Base-by-base conservation (phyloP, 23 tunicate genomes). In the Pegea sp. region DNA sequence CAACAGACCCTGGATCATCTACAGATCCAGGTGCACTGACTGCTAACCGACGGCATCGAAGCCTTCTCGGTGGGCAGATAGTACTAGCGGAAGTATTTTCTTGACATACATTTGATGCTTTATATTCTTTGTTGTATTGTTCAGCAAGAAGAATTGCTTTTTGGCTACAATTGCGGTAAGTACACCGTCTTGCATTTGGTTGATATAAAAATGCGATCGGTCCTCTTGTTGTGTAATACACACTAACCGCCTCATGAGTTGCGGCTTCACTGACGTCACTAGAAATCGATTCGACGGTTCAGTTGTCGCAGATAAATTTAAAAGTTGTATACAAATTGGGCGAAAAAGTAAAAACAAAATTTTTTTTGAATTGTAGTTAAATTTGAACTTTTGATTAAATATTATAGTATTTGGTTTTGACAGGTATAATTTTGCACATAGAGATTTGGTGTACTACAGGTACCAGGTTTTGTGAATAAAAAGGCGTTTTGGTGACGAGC, bases 21-120 rank as follows among this genome's bases (percentile, higher is more conserved):
- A 22, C 69, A 13, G 92, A 66, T 4, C 59, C 76, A 44, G 53
- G 61, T 2, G 93, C 64, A 22, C 76, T 68, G 3, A 81, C 81
- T 0, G 80, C 93, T 5, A 71, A 57, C 27, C 93, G 64, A 3
- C 93, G 66, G 6, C 28, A 22, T 0, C 62, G 64, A 5, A 81
- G 56, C 18, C 93, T 68, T 3, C 50, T 33, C 30, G 50, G 13
- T 5, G 69, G 55, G 19, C 23, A 25, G 57, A 43, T 44, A 23
- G 66, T 22, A 24, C 66, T 44, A 6, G 27, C 50, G 26, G 44
- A 44, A 48, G 33, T 61, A 20, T 43, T 43, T 3, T 29, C 55
- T 4, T 44, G 54, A 3, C 55, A 19, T 2, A 24, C 66, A 3
- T 32, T 20, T 21, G 29, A 24, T 4, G 11, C 16, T 38, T 38